Conservation (phyloP, 2,113 vertebrate genomes). For the Okapia johnstoni region DNA sequence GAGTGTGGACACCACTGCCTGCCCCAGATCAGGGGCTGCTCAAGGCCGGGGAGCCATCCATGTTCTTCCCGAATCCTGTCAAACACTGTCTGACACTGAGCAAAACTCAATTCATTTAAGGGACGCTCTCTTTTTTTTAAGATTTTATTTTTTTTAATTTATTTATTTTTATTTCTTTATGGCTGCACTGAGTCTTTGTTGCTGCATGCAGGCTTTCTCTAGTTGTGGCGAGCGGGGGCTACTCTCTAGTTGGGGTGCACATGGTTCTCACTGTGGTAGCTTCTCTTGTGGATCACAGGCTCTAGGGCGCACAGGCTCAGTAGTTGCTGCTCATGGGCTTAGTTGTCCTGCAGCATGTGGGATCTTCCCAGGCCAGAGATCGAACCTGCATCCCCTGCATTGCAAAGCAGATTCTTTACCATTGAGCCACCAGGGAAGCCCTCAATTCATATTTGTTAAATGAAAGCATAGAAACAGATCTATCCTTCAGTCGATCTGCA, state of each 20-base stretch:
- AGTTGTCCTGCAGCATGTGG: not conserved
- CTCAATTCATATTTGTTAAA: not conserved
- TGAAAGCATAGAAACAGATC: not conserved
- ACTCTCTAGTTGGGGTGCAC: not conserved
- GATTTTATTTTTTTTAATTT: not conserved
- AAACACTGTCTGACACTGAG: not conserved
- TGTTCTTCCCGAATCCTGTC: not conserved
- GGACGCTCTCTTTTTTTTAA: not conserved
- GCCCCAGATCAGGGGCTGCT: not conserved
- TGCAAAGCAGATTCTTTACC: not conserved
- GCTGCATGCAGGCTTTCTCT: not conserved
- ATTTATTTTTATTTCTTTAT: not conserved
- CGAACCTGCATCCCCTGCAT: not conserved
- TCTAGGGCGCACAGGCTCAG: not conserved
- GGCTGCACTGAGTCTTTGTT: not conserved
- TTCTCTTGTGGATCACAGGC: not conserved
- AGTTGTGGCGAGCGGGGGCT: not conserved
- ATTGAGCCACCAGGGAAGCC: not conserved
- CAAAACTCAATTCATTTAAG: not conserved
- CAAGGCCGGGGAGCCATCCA: not conserved
- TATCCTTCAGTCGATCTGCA: not conserved
- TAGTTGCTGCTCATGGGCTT: not conserved
- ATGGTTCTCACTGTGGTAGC: not conserved
- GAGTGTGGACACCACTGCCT: not conserved
- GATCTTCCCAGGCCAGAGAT: not conserved